Base-by-base conservation (phyloP, 2,113 vertebrate species). In the Ophthalmolycus amberensis region DNA sequence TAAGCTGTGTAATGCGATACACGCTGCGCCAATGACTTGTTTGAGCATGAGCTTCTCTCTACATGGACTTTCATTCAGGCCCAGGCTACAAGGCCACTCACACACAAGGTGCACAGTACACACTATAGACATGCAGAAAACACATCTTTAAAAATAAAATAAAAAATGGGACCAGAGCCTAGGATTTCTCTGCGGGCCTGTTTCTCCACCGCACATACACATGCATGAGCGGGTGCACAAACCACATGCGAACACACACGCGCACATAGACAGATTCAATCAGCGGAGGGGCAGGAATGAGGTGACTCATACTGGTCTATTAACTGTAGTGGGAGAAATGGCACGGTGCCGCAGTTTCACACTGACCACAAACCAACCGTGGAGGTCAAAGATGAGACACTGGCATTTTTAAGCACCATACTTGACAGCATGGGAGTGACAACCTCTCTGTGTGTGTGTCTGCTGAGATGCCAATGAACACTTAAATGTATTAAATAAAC, bases 181-280 rank as follows among this genome's bases (percentile, higher is more conserved):
- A 68, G 81, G 89, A 93, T 92, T 93, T 92, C 87, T 88, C 64
- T 73, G 72, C 54, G 44, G 80, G 77, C 79, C 70, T 88, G 78
- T 80, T 71, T 88, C 79, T 77, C 59, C 48, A 80, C 82, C 71
- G 42, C 79, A 81, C 25, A 86, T 52, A 69, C 66, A 71, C 83
- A 86, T 59, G 68, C 66, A 75, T 75, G 66, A 75, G 40, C 22
- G 8, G 52, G 77, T 70, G 42, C 76, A 84, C 66, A 75, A 84
- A 81, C 72, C 83, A 77, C 84, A 78, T 64, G 27, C 34, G 14
- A 29, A 58, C 75, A 42, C 62, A 82, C 63, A 16, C 60, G 38
- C 60, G 32, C 58, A 70, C 62, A 85, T 54, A 67, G 25, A 70
- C 34, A 71, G 44, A 71, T 54, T 75, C 81, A 87, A 40, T 76